phyloP scores from a whole-genome alignment of 1,140 invertebrate genomes.

The Tetragnatha versicolor region DNA sequence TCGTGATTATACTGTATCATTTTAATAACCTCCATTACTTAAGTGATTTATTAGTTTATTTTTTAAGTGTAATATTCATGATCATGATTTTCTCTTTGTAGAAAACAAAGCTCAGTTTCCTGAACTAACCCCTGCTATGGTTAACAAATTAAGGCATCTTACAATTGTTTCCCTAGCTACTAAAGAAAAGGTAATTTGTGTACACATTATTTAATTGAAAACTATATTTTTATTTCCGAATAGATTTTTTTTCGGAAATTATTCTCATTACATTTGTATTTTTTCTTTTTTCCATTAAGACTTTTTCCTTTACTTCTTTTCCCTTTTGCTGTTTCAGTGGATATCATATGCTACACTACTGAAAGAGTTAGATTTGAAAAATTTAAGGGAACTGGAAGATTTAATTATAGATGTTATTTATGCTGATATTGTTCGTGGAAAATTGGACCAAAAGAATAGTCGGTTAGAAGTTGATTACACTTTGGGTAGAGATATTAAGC shows the following conservation, averaged over 20 bases:
- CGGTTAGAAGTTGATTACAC: slow-evolving; percentile 93
- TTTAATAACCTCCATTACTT: slow-evolving; percentile 38
- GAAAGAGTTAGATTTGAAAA: slow-evolving; percentile 87
- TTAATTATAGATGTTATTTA: slow-evolving; percentile 98
- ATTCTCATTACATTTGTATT: too few species aligned
- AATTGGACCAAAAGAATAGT: slow-evolving; percentile 93
- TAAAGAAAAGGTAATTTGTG: slow-evolving; percentile 74
- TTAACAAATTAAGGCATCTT: slow-evolving; percentile 91
- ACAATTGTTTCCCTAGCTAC: slow-evolving; percentile 95
- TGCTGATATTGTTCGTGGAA: slow-evolving; percentile 94
- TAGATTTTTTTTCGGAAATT: too few species aligned
- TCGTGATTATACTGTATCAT: too few species aligned
- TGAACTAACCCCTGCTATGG: slow-evolving; percentile 78
- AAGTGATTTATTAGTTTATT: background rate
- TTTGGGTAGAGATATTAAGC: slow-evolving; percentile 87
- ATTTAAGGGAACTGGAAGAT: slow-evolving; percentile 93
- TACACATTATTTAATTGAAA: background rate
- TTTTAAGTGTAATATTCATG: background rate
- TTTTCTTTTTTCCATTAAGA: background rate
- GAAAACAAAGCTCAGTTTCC: slow-evolving; percentile 77
- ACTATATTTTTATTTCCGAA: background rate
- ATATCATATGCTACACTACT: slow-evolving; percentile 87
- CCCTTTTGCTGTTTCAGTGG: slow-evolving; percentile 68
- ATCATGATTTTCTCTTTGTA: slow-evolving; percentile 55
- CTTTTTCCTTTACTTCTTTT: slow-evolving; percentile 56